Conservation (phyloP, 2,797 vertebrate genomes). For the Galagoides demidoff region DNA sequence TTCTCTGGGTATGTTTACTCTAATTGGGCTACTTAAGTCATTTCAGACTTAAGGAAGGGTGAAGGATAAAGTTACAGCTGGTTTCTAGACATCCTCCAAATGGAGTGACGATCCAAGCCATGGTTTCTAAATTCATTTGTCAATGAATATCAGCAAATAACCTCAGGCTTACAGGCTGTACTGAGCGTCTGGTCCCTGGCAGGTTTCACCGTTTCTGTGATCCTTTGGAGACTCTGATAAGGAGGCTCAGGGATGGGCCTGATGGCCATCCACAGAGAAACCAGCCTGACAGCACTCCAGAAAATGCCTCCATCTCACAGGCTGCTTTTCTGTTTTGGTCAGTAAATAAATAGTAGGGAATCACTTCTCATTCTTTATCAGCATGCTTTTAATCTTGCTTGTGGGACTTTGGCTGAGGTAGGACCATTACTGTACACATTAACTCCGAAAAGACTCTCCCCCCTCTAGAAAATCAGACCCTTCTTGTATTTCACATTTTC, state of each 20-base stretch:
- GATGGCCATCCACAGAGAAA: neutral
- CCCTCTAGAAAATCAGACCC: neutral
- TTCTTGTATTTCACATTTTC: neutral
- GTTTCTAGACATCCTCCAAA: neutral
- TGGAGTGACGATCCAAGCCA: neutral
- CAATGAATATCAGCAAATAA: neutral
- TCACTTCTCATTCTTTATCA: neutral
- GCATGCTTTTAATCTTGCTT: neutral
- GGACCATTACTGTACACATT: no score
- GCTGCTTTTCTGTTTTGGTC: neutral
- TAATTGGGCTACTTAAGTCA: neutral
- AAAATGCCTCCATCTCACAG: neutral
- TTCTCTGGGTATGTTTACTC: neutral
- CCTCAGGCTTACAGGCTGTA: neutral
- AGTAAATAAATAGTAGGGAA: no score
- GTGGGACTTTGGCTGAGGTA: neutral
- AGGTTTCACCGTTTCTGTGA: neutral
- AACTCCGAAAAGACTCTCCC: neutral
- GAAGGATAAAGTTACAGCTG: accelerated
- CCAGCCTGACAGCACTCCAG: neutral
- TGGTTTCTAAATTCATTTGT: neutral
- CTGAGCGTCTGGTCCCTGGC: neutral
- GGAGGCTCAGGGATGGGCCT: neutral
- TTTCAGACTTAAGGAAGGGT: neutral
- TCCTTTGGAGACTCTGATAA: neutral